Evolutionary conservation across 2,113 vertebrate genomes (phyloP), one percentile per base, ranked within the genome.

Genomic region (Phalacrocorax carbo): DNA sequence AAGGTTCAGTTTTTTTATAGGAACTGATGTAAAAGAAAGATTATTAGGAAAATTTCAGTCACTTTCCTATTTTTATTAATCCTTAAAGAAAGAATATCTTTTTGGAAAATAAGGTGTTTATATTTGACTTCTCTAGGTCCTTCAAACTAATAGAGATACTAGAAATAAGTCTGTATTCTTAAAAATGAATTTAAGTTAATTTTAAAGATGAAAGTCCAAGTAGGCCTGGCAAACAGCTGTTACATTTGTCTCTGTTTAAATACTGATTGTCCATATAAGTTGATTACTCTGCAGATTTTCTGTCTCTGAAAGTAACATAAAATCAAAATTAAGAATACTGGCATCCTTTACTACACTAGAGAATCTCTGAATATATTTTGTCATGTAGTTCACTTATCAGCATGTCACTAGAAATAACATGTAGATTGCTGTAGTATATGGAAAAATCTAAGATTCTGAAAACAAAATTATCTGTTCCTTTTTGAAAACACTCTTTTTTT

Each of bases 11-110:
- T 97, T 82, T 82, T 34, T 95, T 94, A 66, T 16, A 55, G 52
- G 20, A 94, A 61, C 32, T 91, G 82, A 83, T 57, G 66, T 46
- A 78, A 87, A 88, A 81, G 22, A 85, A 49, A 81, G n/a, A 94
- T 26, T 90, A 60, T 93, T 89, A 92, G 83, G 55, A 96, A 96
- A 93, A 94, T 81, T 66, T 95, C 86, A n/a, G 34, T 83, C n/a
- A 62, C 7, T 46, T 93, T 29, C 30, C 57, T 75, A 19, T 54
- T 96, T 78, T 94, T 79, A 30, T 81, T 81, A 54, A 57, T 87
- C 22, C 27, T 93, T 69, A 65, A 75, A 80, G 5, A 69, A 0
- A 15, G 3, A 68, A 12, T 12, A 42, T 60, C 26, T 21, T 52
- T 73, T 48, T 64, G 5, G 7, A 15, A 84, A 81, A 49, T 40